Base-by-base conservation (phyloP, 2,888 invertebrate species). In the Mesodorylaimus sp. region DNA sequence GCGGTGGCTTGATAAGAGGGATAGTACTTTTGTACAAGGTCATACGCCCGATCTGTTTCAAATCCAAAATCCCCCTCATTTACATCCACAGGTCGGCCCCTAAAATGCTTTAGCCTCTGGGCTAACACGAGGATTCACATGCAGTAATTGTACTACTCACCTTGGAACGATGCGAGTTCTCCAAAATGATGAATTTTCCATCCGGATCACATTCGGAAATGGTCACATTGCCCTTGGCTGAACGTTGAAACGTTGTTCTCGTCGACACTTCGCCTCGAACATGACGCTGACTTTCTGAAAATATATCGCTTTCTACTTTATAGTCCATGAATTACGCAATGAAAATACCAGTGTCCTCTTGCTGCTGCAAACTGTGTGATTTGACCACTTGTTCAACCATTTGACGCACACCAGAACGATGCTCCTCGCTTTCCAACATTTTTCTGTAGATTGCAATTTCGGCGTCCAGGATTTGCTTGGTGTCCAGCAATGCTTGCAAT, bases 161-260 rank as follows among this genome's bases (percentile, higher is more conserved):
- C 51, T 66, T 68, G 51, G 53, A 53, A 39, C 61, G 54, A 45
- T 68, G 65, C 21, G 69, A 71, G 59, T 72, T 72, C 58, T 73
- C 72, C 21, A 72, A 53, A n/a, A 61, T 56, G 54, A 72, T 64
- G 58, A 59, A 72, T 53, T 68, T 67, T 27, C 70, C 72, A 54
- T 68, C 67, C 3, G 69, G 66, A 52, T 64, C 60, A 51, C 68
- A 69, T 54, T 72, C 71, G 23, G 64, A 54, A 51, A 71, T 68
- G 47, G 66, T 61, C 42, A 72, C 61, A 24, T 69, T 67, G 27
- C 70, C 71, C 53, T 70, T 71, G 47, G 73, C 71, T 29, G 68
- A 69, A 51, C 73, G 62, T 60, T 72, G 72, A 66, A 71, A 73
- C 10, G 73, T 73, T 1, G 73, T 73, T 59, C 71, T 72, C 42